phyloP scores from a whole-genome alignment of 1,140 invertebrate species.

The Plodia interpunctella region DNA sequence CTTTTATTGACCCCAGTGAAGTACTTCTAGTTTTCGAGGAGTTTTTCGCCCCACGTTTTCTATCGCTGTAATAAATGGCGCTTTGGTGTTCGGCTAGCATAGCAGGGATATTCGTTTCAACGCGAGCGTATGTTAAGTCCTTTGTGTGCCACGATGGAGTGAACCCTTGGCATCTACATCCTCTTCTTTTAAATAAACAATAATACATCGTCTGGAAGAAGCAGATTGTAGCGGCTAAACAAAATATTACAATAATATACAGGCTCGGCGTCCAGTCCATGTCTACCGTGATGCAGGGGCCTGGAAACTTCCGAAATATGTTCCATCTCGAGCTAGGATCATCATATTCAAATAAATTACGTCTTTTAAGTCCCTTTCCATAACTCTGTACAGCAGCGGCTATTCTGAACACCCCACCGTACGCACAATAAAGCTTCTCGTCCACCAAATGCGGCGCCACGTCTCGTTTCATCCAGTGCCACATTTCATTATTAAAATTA shows the following conservation, averaged over 20 bases:
- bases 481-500: constrained; percentile 77
- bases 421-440: constrained; percentile 79
- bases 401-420: constrained; percentile 78
- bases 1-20: constrained; percentile 36
- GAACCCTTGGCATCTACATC: constrained; percentile 13
- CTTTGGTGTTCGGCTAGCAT: constrained; percentile 41
- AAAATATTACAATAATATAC: constrained; percentile 38
- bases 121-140: constrained; percentile 41
- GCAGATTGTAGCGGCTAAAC: constrained; percentile 43
- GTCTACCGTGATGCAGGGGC: constrained; percentile 43
- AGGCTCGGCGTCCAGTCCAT: constrained; percentile 45
- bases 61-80: constrained; percentile 32
- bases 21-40: constrained; percentile 33
- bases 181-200: constrained; percentile 40
- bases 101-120: constrained; percentile 47
- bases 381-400: constrained; percentile 75
- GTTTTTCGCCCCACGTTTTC: constrained; percentile 19
- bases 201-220: constrained; percentile 51
- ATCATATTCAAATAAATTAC: constrained; percentile 49
- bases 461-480: constrained; percentile 77
- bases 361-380: constrained; percentile 58
- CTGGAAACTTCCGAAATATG: constrained; percentile 41
- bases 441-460: constrained; percentile 78
- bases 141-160: constrained; percentile 11
- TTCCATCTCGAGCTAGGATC: constrained; percentile 38